Evolutionary conservation across 2,113 vertebrate species (phyloP).

Genomic region (Spea bombifrons): DNA sequence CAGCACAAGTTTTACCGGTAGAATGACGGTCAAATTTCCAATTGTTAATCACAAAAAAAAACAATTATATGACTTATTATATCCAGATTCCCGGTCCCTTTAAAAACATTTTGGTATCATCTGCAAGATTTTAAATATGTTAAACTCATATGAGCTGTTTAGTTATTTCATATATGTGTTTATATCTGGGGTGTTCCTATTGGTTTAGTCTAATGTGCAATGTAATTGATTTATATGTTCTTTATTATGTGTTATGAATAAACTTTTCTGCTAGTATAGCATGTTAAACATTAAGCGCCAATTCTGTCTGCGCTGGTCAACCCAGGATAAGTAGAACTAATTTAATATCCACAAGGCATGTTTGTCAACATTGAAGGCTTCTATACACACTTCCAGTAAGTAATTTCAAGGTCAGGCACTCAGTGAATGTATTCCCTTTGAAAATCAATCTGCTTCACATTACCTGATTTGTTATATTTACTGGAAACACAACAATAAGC

Average conservation of each 20-base stretch:
- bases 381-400: conserved; percentile 33
- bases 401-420: conserved; percentile 19
- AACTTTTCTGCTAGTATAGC: not conserved
- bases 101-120: no score
- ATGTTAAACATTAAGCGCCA: conserved; percentile 13
- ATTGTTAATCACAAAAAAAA: no score
- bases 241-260: conserved; percentile 4
- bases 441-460: conserved; percentile 39
- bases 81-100: no score
- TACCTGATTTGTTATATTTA: conserved; percentile 35
- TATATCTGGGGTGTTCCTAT: no score
- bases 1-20: no score
- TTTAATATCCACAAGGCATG: conserved; percentile 32
- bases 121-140: no score
- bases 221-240: not conserved
- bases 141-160: no score
- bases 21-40: no score
- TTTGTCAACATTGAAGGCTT: conserved; percentile 39
- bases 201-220: not conserved
- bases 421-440: conserved; percentile 36
- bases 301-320: conserved; percentile 21
- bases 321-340: conserved; percentile 40
- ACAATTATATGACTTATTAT: no score
- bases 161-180: no score
- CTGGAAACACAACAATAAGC: conserved; percentile 34